Percentiles rank a stretch among this genome's conserved stretches.
phyloP scores from a whole-genome alignment of 2,888 invertebrate genomes.

The Anthophora plumipes region DNA sequence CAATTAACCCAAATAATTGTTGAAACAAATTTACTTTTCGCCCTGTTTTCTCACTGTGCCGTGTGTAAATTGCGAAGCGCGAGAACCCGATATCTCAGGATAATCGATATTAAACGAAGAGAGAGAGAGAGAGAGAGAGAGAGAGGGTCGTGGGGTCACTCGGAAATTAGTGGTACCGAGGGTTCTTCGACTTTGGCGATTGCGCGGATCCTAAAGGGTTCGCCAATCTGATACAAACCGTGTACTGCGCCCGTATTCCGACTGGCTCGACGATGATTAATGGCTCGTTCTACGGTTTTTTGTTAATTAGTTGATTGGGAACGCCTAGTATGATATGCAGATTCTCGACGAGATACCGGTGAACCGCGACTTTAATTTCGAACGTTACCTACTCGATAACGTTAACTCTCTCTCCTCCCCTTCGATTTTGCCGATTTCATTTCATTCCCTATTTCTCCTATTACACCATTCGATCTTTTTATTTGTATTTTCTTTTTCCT shows the following conservation, averaged over 20 bases:
- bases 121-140: too few relatives aligned
- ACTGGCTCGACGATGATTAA: slow-evolving; percentile 81
- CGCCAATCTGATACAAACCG: slow-evolving; percentile 80
- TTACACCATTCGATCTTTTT: not conserved
- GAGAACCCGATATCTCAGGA: slow-evolving; percentile 26
- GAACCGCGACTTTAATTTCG: slow-evolving; percentile 77
- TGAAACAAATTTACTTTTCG: not conserved
- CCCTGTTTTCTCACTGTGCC: slow-evolving; percentile 5
- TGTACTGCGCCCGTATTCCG: slow-evolving; percentile 72
- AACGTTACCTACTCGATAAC: slow-evolving; percentile 68
- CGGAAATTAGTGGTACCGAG: slow-evolving; percentile 75
- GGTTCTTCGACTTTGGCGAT: slow-evolving; percentile 67
- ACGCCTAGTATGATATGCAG: slow-evolving; percentile 84
- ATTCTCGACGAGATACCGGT: slow-evolving; percentile 79
- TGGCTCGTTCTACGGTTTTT: slow-evolving; percentile 81
- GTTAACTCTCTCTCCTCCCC: too few relatives aligned
- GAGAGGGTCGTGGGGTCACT: slow-evolving; percentile 68
- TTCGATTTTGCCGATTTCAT: slow-evolving; percentile 64
- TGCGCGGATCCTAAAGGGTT: slow-evolving; percentile 78
- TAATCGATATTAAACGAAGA: slow-evolving; percentile 55
- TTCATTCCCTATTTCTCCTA: slow-evolving; percentile 6
- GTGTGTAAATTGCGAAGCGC: slow-evolving; percentile 17
- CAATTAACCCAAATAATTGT: too few relatives aligned
- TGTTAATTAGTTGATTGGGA: slow-evolving; percentile 84
- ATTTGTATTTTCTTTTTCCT: not conserved